Conservation (phyloP, 2,797 vertebrate genomes). For the Australoheros facetus region DNA sequence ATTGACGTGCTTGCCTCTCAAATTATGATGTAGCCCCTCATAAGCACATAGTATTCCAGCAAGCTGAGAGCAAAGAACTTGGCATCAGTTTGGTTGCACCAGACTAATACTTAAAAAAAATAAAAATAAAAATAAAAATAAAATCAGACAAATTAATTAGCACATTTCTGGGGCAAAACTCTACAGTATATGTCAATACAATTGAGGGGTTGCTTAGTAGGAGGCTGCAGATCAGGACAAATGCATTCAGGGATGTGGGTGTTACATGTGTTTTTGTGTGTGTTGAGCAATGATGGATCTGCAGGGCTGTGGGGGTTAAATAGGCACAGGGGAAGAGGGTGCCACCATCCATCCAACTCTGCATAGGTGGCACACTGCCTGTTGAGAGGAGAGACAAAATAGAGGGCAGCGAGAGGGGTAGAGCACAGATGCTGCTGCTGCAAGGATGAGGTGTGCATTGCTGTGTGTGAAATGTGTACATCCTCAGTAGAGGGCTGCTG, state of each 20-base stretch:
- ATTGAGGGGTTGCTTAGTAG: neutral
- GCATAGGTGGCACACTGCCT: constrained; percentile 57
- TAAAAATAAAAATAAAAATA: neutral
- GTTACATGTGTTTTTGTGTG: constrained; percentile 27
- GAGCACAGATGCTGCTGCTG: constrained; percentile 52
- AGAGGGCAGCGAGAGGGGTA: constrained; percentile 62
- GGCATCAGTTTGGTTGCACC: neutral
- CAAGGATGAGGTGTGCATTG: constrained; percentile 45
- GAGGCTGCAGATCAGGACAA: constrained; percentile 23
- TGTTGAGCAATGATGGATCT: constrained; percentile 65
- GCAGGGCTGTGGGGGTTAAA: constrained; percentile 71
- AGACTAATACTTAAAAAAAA: neutral
- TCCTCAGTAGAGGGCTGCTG: constrained; percentile 41
- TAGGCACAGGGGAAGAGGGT: constrained; percentile 52
- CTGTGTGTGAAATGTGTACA: constrained; percentile 55
- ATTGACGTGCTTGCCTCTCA: neutral
- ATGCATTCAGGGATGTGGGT: constrained; percentile 34
- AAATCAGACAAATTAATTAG: constrained; percentile 11
- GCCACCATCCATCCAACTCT: constrained; percentile 65
- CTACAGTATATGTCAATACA: neutral
- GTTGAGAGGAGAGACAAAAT: constrained; percentile 58
- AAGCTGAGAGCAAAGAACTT: neutral
- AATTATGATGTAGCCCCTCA: neutral
- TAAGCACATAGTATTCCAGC: neutral
- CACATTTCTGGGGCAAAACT: neutral